Evolutionary conservation across 2,888 invertebrate genomes (phyloP).

Genomic region (Tachina grossa): DNA sequence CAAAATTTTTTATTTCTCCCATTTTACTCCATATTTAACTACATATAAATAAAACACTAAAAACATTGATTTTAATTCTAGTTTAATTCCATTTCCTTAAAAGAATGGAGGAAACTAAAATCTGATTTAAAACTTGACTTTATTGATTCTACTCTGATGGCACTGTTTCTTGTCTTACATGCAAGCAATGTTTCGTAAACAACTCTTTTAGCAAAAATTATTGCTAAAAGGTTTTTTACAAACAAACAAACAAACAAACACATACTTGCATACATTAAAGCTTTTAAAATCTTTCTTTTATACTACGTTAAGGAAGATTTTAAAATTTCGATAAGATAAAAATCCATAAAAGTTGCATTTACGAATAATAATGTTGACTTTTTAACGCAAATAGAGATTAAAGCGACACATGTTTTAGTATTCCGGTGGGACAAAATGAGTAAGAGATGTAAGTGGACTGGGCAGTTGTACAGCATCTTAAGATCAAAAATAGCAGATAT

Average conservation of each 20-base stretch:
- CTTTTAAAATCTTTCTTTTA: slow-evolving; percentile 38
- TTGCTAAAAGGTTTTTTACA: slow-evolving; percentile 61
- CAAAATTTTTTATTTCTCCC: slow-evolving; percentile 9
- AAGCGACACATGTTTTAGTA: slow-evolving; percentile 46
- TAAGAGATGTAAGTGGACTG: slow-evolving; percentile 19
- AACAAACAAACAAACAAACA: slow-evolving; percentile 5
- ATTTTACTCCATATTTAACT: slow-evolving; percentile 14
- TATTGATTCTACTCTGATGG: slow-evolving; percentile 57
- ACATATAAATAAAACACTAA: slow-evolving; percentile 19
- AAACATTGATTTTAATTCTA: slow-evolving; percentile 58
- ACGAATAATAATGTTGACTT: slow-evolving; percentile 54
- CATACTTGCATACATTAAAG: slow-evolving; percentile 10
- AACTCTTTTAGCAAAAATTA: slow-evolving; percentile 61
- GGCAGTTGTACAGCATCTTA: slow-evolving; percentile 7
- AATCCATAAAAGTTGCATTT: slow-evolving; percentile 63
- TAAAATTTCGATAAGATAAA: slow-evolving; percentile 65
- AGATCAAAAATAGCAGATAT: slow-evolving; percentile 19
- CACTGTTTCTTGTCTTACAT: slow-evolving; percentile 35
- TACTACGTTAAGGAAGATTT: slow-evolving; percentile 38
- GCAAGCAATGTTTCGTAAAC: slow-evolving; percentile 57
- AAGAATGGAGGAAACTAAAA: background rate
- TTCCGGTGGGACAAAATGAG: background rate
- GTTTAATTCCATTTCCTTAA: slow-evolving; percentile 46
- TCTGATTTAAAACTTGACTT: slow-evolving; percentile 36
- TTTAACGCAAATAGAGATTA: slow-evolving; percentile 24